A percentile compares a stretch with the other conserved stretches of the same genome.
These are phyloP conservation scores for Formica selysi DNA, from an alignment of 1,140 invertebrate genomes.

Conservation along the genomic window DNA sequence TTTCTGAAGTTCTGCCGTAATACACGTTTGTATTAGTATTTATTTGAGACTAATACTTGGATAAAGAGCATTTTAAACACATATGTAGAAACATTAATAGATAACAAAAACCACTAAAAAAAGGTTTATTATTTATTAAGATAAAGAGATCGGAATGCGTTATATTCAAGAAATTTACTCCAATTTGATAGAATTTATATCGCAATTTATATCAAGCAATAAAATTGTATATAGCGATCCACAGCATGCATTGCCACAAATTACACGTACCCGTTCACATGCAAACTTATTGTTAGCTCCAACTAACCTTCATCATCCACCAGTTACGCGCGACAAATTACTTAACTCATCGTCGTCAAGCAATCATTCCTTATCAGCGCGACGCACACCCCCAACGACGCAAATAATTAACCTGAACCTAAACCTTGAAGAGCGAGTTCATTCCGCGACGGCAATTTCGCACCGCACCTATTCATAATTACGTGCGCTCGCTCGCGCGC, in stretches of 20 bases:
- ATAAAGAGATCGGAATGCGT: background rate
- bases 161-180: background rate
- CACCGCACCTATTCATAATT: constrained; percentile 60
- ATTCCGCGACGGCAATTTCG: constrained; percentile 55
- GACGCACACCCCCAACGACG: background rate
- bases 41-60: background rate
- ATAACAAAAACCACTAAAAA: background rate
- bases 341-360: constrained; percentile 38
- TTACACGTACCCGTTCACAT: background rate
- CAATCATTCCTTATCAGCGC: constrained; percentile 51
- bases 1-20: constrained; percentile 1
- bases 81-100: background rate
- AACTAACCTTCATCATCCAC: constrained; percentile 22
- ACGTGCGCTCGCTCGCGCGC: constrained; percentile 7
- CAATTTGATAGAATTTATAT: background rate
- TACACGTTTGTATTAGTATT: background rate
- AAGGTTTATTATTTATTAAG: background rate
- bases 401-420: constrained; percentile 59
- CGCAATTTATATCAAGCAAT: background rate
- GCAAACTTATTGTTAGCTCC: background rate
- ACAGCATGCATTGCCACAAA: background rate
- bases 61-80: background rate
- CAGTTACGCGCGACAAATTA: constrained; percentile 53
- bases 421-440: constrained; percentile 22
- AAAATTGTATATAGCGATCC: background rate